These are phyloP conservation scores for Entomobrya multifasciata DNA, from an alignment of 2,888 invertebrate genomes.

Conservation along the genomic window DNA sequence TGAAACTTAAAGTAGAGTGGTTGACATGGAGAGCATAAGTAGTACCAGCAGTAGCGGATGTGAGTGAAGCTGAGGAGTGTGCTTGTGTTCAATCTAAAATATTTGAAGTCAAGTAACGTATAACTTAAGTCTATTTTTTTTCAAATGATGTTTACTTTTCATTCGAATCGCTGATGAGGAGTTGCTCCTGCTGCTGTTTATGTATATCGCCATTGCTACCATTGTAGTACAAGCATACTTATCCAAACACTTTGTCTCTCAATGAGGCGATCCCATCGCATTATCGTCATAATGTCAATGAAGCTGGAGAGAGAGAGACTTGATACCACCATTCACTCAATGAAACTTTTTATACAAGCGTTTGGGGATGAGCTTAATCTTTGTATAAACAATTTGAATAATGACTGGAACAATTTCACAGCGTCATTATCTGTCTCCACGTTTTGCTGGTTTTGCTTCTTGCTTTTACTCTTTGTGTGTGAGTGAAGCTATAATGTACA, in stretches of 20 bases:
- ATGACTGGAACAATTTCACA: constrained; percentile 65
- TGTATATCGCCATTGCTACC: not conserved
- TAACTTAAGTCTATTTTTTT: too few relatives aligned
- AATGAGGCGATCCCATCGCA: constrained; percentile 39
- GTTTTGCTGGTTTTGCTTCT: too few relatives aligned
- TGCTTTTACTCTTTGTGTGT: not conserved
- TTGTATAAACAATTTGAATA: constrained; percentile 66
- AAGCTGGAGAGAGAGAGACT: not conserved
- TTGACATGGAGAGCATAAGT: too few relatives aligned
- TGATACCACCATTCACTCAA: not conserved
- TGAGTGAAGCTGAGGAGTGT: constrained; percentile 34
- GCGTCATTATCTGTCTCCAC: constrained; percentile 61
- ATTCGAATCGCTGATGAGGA: not conserved
- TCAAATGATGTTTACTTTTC: constrained; percentile 30
- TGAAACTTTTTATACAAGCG: constrained; percentile 12
- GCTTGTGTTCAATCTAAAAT: constrained; percentile 49
- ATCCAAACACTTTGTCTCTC: not conserved
- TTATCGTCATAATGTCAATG: constrained; percentile 41
- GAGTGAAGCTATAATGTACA: not conserved
- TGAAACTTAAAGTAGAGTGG: constrained; percentile 23
- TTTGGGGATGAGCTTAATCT: constrained; percentile 56
- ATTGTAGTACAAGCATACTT: constrained; percentile 16
- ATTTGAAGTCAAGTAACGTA: constrained; percentile 52
- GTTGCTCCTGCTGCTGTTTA: not conserved
- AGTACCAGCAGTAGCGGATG: constrained; percentile 56